These are phyloP conservation scores for Ibidorhyncha struthersii DNA, from an alignment of 2,113 vertebrate species.

Conservation along the genomic window DNA sequence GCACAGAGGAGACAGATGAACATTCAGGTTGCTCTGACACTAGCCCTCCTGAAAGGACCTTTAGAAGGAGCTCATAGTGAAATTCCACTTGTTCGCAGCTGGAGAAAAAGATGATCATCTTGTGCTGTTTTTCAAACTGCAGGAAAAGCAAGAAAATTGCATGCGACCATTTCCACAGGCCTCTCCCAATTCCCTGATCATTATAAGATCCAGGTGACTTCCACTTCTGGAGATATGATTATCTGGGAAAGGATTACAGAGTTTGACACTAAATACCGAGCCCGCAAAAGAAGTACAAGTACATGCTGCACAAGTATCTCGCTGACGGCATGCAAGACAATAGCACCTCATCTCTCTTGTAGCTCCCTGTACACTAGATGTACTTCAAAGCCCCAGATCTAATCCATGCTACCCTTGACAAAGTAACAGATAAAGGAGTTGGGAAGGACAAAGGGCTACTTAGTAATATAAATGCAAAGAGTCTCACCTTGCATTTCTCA, in stretches of 20 bases:
- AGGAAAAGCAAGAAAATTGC: background rate
- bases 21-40: background rate
- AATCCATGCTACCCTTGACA: background rate
- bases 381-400: slow-evolving; percentile 2
- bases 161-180: background rate
- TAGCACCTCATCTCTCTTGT: background rate
- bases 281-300: background rate
- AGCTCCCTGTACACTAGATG: background rate
- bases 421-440: background rate
- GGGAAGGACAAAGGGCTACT: background rate
- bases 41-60: slow-evolving; percentile 73
- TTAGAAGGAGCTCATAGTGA: slow-evolving; percentile 79
- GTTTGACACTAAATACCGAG: background rate
- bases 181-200: background rate
- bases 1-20: background rate
- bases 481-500: slow-evolving; percentile 86
- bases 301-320: background rate
- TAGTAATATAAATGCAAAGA: background rate
- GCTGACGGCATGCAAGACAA: background rate
- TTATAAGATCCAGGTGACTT: background rate
- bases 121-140: slow-evolving; percentile 84
- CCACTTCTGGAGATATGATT: background rate
- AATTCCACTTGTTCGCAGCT: slow-evolving; percentile 95
- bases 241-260: background rate
- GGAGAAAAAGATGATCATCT: slow-evolving; percentile 91